Evolutionary conservation across 1,140 invertebrate genomes (phyloP).

Genomic region (Drepana arcuata): DNA sequence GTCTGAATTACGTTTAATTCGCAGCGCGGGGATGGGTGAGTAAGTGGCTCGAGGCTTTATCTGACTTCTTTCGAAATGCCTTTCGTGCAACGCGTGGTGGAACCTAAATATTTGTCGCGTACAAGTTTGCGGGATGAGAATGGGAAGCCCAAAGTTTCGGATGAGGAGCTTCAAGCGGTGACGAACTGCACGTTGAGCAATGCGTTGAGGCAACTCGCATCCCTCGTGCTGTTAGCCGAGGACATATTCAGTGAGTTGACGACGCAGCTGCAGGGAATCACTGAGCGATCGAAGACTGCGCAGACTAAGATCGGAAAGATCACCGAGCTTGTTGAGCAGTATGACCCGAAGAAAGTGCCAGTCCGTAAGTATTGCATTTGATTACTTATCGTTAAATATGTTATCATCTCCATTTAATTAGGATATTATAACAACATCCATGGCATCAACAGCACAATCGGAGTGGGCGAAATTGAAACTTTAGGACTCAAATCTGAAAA

Average conservation of each 20-base stretch:
- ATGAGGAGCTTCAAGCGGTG: constrained; percentile 82
- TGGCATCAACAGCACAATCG: too few relatives aligned
- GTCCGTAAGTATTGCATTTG: constrained; percentile 81
- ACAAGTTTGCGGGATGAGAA: constrained; percentile 73
- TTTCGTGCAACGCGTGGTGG: constrained; percentile 80
- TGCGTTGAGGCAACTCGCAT: constrained; percentile 82
- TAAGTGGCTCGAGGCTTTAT: constrained; percentile 46
- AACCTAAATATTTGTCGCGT: constrained; percentile 78
- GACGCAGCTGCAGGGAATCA: constrained; percentile 77
- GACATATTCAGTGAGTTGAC: constrained; percentile 84
- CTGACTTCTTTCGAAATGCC: constrained; percentile 75
- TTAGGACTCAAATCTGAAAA: too few relatives aligned
- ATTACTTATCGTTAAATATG: neutral
- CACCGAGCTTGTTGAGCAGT: constrained; percentile 74
- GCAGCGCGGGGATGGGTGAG: constrained; percentile 53
- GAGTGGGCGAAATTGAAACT: too few relatives aligned
- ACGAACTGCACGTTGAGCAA: constrained; percentile 84
- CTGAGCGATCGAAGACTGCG: constrained; percentile 76
- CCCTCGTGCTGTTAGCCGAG: constrained; percentile 82
- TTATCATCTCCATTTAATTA: too few relatives aligned
- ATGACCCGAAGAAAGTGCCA: constrained; percentile 85
- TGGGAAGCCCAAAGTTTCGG: constrained; percentile 73
- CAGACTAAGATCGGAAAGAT: constrained; percentile 75
- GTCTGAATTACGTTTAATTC: constrained; percentile 64
- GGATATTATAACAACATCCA: too few relatives aligned